A percentile compares a stretch with the other conserved stretches of the same genome.
These are phyloP conservation scores for Clusia tigrina DNA, from an alignment of 2,888 invertebrate species.

Conservation along the genomic window DNA sequence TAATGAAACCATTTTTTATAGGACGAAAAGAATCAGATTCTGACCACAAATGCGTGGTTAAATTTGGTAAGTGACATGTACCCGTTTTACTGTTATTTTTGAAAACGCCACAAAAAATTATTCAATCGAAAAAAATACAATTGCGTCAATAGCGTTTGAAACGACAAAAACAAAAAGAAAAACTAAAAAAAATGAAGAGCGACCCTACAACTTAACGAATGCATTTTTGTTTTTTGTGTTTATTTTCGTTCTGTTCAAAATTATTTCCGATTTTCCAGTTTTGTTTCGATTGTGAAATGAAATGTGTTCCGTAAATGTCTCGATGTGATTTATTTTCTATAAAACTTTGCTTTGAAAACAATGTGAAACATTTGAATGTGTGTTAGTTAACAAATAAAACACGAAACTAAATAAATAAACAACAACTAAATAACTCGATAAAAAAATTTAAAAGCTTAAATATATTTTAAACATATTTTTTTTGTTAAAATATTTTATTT, in stretches of 20 bases:
- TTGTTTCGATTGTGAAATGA: not conserved
- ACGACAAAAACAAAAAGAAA: constrained; percentile 6
- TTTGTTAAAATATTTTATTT: not conserved
- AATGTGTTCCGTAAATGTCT: constrained; percentile 8
- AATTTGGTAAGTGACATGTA: constrained; percentile 90
- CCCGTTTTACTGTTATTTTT: constrained; percentile 50
- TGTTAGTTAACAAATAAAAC: not conserved
- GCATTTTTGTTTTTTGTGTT: constrained; percentile 35
- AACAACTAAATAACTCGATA: not conserved
- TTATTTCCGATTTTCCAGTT: not conserved
- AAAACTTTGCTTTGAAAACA: not conserved
- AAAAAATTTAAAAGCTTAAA: constrained; percentile 1
- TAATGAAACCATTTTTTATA: constrained; percentile 70
- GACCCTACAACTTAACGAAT: constrained; percentile 27
- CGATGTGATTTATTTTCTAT: constrained; percentile 13
- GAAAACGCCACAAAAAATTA: constrained; percentile 15
- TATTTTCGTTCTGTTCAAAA: constrained; percentile 25
- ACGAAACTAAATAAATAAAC: not conserved
- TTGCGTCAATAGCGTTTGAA: constrained; percentile 1
- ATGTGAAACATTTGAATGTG: not conserved
- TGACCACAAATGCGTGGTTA: constrained; percentile 98
- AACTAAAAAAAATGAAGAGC: constrained; percentile 37
- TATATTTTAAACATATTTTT: not conserved
- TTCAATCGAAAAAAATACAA: constrained; percentile 10
- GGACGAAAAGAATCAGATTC: constrained; percentile 99